Evolutionary conservation across 2,113 vertebrate species (phyloP), one percentile per base, ranked within the genome.

Genomic region (Chloropsis cyanopogon): DNA sequence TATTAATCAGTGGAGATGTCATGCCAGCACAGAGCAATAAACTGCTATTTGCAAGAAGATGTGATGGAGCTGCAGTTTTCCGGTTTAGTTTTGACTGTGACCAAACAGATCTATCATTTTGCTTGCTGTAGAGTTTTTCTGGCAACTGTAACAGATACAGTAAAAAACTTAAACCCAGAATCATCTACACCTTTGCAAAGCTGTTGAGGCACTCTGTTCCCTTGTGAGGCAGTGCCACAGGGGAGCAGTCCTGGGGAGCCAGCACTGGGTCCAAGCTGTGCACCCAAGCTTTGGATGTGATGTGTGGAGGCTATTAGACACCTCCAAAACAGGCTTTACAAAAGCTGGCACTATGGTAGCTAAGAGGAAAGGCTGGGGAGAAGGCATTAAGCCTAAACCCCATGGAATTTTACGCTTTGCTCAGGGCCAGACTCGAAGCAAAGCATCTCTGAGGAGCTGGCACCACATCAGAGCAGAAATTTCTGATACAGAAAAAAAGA

Each of bases 341-440:
- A 86, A 91, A 93, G 70, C 66, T 4, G 3, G 19, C 61, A 24
- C 61, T 41, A 28, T 82, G 66, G 70, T 49, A 66, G n/a, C 82
- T 91, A 47, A 79, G 70, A 75, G 52, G 56, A 84, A 82, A 85
- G 60, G 57, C 78, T 84, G 73, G 72, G 42, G 14, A 94, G 49
- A 76, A 87, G 66, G 87, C 88, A 94, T 94, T 94, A 85, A 96
- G 65, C 49, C 49, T 91, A 87, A 94, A 87, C 53, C 49, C 49
- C 4, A 1, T 28, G 81, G 90, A 90, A 94, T 95, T 82, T 94
- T 96, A 76, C 70, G 53, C 73, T 91, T 94, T 53, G 44, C 53
- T 76, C 7, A 0, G 42, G 61, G 90, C 84, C 81, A 87, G 77
- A 78, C 69, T 75, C 0, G 0, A 16, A 76, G 65, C 44, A 72